Evolutionary conservation across 1,140 invertebrate genomes (phyloP).

Genomic region (Pseudomyrmex gracilis): DNA sequence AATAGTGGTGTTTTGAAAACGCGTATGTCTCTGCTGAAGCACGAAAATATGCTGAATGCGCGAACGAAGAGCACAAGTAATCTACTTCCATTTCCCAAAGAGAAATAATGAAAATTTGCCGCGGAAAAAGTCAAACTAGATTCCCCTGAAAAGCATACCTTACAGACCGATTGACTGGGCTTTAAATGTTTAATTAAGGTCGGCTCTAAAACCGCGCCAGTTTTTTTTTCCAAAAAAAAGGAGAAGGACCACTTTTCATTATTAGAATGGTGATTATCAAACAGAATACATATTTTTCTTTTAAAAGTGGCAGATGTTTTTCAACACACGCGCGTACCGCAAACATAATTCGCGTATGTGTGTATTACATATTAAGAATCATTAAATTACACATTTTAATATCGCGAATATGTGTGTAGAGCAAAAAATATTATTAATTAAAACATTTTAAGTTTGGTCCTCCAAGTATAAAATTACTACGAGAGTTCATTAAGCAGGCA

Average conservation of each 20-base stretch:
- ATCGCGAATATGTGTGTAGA: background rate
- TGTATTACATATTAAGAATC: too few relatives aligned
- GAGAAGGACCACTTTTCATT: background rate
- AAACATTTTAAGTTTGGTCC: background rate
- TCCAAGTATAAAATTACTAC: background rate
- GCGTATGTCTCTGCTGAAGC: background rate
- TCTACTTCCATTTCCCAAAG: constrained; percentile 27
- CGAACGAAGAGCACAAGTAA: background rate
- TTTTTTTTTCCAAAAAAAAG: background rate
- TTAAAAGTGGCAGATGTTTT: background rate
- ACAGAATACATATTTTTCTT: background rate
- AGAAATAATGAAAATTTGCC: constrained; percentile 41
- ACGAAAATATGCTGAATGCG: constrained; percentile 7
- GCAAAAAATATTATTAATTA: constrained; percentile 15
- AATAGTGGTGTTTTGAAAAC: constrained; percentile 32
- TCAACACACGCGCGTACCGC: background rate
- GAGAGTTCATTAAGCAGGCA: constrained; percentile 17
- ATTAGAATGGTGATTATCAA: background rate
- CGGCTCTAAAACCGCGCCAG: background rate
- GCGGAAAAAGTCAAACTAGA: constrained; percentile 27
- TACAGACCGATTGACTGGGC: background rate
- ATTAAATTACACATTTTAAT: too few relatives aligned
- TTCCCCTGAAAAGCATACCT: background rate
- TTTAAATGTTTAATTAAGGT: constrained; percentile 52
- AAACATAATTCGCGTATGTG: background rate